A percentile compares a stretch with the other conserved stretches of the same genome.
Evolutionary conservation across 2,888 invertebrate species (phyloP).

Genomic region (Tridacna crocea): DNA sequence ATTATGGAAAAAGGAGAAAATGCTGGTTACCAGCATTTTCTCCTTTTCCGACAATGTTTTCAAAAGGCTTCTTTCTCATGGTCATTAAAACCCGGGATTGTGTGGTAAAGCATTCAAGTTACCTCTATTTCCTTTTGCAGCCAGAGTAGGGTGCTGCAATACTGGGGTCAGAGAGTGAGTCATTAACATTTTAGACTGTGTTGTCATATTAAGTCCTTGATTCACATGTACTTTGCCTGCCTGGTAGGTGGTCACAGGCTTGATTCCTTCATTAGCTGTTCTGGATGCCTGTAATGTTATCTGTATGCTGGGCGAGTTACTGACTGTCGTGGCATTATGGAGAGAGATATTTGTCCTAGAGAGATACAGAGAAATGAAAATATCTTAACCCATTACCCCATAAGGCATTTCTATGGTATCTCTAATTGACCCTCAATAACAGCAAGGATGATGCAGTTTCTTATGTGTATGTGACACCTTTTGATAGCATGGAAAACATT

Average conservation of each 20-base stretch:
- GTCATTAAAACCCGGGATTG: no score
- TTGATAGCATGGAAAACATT: no score
- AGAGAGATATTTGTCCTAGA: conserved; percentile 53
- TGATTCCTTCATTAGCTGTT: conserved; percentile 30
- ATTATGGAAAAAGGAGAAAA: no score
- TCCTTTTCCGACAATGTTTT: no score
- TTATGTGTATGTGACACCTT: no score
- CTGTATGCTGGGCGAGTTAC: conserved; percentile 65
- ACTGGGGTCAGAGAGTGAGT: conserved; percentile 51
- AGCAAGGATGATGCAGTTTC: no score
- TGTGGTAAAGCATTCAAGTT: no score
- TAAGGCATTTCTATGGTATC: no score
- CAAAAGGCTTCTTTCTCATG: no score
- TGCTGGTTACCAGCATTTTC: no score
- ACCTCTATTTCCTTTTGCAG: conserved; percentile 62
- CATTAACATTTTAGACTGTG: conserved; percentile 53
- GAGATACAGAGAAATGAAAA: conserved; percentile 1
- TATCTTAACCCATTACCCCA: no score
- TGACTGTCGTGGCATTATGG: conserved; percentile 46
- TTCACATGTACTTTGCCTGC: conserved; percentile 48
- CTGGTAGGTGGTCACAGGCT: conserved; percentile 52
- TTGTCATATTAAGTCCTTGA: conserved; percentile 52
- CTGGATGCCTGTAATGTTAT: conserved; percentile 66
- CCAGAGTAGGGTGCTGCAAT: conserved; percentile 54
- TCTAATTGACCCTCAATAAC: no score